These are phyloP conservation scores for Smithornis capensis DNA, from an alignment of 2,113 vertebrate species.

Conservation along the genomic window DNA sequence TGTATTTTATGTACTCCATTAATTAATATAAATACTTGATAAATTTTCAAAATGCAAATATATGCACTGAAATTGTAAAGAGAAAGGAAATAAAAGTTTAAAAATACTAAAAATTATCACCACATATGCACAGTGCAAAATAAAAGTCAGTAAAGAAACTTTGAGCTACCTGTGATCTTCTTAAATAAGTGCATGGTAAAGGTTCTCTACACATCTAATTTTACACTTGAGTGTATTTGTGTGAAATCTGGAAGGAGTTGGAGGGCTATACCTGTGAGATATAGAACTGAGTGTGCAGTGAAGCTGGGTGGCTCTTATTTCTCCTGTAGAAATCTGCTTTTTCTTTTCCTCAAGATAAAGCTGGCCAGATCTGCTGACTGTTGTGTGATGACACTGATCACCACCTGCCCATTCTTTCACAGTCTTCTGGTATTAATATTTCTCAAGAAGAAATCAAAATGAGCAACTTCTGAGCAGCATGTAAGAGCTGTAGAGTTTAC, in stretches of 20 bases:
- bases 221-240: background rate
- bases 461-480: background rate
- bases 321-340: background rate
- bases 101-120: background rate
- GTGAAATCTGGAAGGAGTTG: background rate
- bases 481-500: background rate
- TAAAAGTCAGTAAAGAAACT: background rate
- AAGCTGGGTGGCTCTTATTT: background rate
- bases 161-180: background rate
- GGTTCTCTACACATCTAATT: background rate
- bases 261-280: rapidly evolving
- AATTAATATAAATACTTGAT: background rate
- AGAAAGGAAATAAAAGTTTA: background rate
- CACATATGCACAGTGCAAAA: background rate
- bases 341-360: background rate
- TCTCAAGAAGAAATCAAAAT: background rate
- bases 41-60: background rate
- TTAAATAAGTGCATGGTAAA: background rate
- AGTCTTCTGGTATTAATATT: background rate
- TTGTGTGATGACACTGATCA: background rate
- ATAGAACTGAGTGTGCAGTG: background rate
- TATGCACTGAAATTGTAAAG: background rate
- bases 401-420: background rate
- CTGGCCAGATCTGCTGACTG: background rate
- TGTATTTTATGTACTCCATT: background rate